phyloP scores from a whole-genome alignment of 2,888 invertebrate genomes.

The Hedya salicella region DNA sequence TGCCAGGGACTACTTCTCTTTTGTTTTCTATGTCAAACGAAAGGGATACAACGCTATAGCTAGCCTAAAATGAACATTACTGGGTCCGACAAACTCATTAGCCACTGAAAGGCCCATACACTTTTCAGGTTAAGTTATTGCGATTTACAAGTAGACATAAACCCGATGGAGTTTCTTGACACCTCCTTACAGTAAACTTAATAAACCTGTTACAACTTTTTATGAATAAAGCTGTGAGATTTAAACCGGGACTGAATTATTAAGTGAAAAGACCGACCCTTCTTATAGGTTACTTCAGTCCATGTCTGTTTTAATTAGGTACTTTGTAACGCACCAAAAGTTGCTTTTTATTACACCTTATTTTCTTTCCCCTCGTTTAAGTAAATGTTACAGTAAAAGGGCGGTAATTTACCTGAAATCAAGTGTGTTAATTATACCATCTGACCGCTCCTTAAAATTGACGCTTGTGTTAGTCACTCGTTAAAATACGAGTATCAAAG shows the following conservation, averaged over 20 bases:
- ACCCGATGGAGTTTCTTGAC: constrained; percentile 2
- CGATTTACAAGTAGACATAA: neutral
- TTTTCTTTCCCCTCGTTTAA: neutral
- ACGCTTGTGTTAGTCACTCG: neutral
- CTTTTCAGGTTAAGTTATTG: neutral
- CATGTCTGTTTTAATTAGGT: constrained; percentile 19
- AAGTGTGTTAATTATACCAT: neutral
- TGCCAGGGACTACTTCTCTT: too few relatives aligned
- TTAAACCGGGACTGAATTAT: constrained; percentile 17
- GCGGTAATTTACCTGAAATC: neutral
- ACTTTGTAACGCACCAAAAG: neutral
- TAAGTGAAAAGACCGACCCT: constrained; percentile 12
- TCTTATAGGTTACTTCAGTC: constrained; percentile 5
- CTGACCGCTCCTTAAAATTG: neutral
- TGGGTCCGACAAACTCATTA: too few relatives aligned
- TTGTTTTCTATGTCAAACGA: too few relatives aligned
- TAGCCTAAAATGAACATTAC: too few relatives aligned
- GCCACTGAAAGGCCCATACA: too few relatives aligned
- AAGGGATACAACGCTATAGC: too few relatives aligned
- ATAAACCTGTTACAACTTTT: constrained; percentile 1
- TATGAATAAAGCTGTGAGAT: neutral
- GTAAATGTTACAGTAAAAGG: neutral
- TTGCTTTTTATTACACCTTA: constrained; percentile 2
- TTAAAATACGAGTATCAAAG: too few relatives aligned
- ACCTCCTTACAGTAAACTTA: neutral